Percentiles rank a stretch among this genome's conserved stretches.
These are phyloP conservation scores for Orthonyx spaldingii DNA, from an alignment of 2,113 vertebrate genomes.

Conservation along the genomic window DNA sequence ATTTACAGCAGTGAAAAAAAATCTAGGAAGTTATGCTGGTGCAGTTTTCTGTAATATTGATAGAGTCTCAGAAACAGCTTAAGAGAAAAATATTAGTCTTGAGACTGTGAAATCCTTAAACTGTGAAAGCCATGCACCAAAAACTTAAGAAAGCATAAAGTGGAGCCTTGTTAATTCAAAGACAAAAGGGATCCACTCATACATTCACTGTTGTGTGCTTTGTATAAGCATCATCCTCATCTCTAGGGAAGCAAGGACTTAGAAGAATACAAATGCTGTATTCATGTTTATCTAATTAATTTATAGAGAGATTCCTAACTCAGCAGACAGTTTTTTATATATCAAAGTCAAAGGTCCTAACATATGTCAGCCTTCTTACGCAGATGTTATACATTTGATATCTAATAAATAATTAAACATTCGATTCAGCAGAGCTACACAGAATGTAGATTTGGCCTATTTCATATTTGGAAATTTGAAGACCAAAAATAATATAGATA, in stretches of 20 bases:
- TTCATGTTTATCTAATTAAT: slow-evolving; percentile 49
- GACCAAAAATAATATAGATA: background rate
- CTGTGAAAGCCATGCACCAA: background rate
- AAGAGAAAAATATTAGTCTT: background rate
- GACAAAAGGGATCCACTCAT: background rate
- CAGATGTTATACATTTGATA: slow-evolving; percentile 48
- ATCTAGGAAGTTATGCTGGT: background rate
- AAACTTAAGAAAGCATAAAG: background rate
- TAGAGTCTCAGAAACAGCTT: background rate
- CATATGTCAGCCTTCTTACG: slow-evolving; percentile 40
- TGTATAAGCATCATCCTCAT: background rate
- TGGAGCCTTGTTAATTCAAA: background rate
- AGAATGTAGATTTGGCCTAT: background rate
- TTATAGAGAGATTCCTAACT: slow-evolving; percentile 35
- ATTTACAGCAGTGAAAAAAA: background rate
- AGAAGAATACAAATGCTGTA: slow-evolving; percentile 11
- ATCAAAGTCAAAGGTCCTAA: slow-evolving; percentile 43
- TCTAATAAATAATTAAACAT: slow-evolving; percentile 58
- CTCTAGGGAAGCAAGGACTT: slow-evolving; percentile 18
- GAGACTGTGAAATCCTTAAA: background rate
- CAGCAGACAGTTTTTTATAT: slow-evolving; percentile 42
- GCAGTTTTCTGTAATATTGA: background rate
- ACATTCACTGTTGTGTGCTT: background rate
- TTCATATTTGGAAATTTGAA: background rate
- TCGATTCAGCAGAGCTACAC: background rate